Evolutionary conservation across 2,113 vertebrate genomes (phyloP).

Genomic region (Colaptes auratus): DNA sequence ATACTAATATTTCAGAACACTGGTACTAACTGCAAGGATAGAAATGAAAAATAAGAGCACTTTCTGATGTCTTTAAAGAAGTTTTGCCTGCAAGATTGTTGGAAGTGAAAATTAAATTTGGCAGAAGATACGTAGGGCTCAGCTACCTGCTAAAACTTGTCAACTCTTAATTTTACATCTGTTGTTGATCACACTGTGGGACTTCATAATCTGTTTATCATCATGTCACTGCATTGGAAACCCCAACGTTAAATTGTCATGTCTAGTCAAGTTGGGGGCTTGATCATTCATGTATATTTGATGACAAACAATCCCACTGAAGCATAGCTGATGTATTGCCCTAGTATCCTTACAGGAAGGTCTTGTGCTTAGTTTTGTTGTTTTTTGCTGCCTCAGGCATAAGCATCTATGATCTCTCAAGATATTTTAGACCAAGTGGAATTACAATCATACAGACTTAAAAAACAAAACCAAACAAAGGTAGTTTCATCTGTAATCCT

Average conservation of each 20-base stretch:
- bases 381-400: conserved; percentile 61
- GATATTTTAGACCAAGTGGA: conserved; percentile 50
- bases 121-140: conserved; percentile 47
- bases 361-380: conserved; percentile 30
- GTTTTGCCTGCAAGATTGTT: conserved; percentile 28
- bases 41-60: background rate
- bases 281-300: conserved; percentile 73
- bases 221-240: conserved; percentile 51
- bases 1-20: background rate
- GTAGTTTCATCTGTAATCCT: conserved; percentile 17
- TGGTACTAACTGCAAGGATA: background rate
- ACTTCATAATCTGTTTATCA: conserved; percentile 70
- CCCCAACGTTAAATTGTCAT: conserved; percentile 57
- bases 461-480: conserved; percentile 52
- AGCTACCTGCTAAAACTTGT: conserved; percentile 72
- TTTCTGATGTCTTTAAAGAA: conserved; percentile 33
- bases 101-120: conserved; percentile 65
- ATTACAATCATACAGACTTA: conserved; percentile 49
- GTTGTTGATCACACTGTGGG: conserved; percentile 67
- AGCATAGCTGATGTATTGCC: conserved; percentile 52
- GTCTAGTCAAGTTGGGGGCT: conserved; percentile 59
- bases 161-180: conserved; percentile 72
- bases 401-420: conserved; percentile 58
- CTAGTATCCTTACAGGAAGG: conserved; percentile 1
- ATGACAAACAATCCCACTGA: conserved; percentile 70